These are phyloP conservation scores for Zapornia atra DNA, from an alignment of 2,113 vertebrate genomes.

Conservation along the genomic window DNA sequence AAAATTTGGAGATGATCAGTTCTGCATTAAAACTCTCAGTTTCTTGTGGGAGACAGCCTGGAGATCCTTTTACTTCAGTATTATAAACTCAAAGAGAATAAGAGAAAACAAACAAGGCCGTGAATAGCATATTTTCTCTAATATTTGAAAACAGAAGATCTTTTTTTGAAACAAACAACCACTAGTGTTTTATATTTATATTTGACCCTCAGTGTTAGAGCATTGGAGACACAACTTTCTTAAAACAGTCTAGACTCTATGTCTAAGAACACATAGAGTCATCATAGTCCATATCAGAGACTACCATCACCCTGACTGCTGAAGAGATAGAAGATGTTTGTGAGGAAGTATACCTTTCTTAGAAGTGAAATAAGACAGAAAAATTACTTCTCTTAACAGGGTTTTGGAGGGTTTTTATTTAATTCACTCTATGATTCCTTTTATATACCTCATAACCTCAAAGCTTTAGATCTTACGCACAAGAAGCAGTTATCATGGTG, in stretches of 20 bases:
- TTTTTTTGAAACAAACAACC: background rate
- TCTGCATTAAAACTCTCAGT: background rate
- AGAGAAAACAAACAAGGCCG: background rate
- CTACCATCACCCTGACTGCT: background rate
- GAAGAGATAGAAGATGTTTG: background rate
- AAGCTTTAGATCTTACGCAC: background rate
- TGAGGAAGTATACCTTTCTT: background rate
- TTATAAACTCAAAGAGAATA: background rate
- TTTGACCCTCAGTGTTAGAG: background rate
- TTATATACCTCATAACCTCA: background rate
- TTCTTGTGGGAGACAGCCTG: rapidly evolving
- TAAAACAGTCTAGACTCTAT: background rate
- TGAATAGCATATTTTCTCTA: background rate
- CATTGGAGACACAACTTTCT: background rate
- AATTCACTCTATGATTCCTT: background rate
- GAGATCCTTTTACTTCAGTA: background rate
- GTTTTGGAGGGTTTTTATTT: background rate
- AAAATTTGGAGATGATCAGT: background rate
- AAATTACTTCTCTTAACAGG: background rate
- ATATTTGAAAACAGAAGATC: background rate
- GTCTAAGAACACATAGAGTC: background rate
- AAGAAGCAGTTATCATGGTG: background rate
- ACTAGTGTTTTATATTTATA: background rate
- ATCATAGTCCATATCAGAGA: background rate
- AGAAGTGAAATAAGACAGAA: background rate